These are phyloP conservation scores for Lasioglossum leucozonium DNA, from an alignment of 2,888 invertebrate species.

Conservation along the genomic window DNA sequence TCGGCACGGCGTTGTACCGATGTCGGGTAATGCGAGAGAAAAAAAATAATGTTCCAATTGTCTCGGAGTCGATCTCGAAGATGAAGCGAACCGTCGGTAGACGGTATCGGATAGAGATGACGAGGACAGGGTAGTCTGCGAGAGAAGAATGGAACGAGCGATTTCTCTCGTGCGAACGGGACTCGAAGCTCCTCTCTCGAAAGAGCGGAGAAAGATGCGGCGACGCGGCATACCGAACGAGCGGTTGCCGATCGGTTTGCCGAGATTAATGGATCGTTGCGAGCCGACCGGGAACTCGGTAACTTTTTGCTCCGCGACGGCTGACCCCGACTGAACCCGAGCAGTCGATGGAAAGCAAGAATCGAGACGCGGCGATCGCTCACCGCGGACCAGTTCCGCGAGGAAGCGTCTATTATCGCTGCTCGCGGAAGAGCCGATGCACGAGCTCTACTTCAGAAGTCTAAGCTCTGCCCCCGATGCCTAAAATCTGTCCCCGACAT, in stretches of 20 bases:
- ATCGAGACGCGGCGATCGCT: conserved; percentile 43
- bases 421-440: conserved; percentile 7
- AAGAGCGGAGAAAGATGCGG: conserved; percentile 23
- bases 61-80: too few relatives aligned
- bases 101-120: not conserved
- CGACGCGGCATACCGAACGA: conserved; percentile 27
- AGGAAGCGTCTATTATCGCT: not conserved
- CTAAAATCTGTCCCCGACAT: too few relatives aligned
- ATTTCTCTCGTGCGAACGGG: conserved; percentile 38
- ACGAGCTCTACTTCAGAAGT: too few relatives aligned
- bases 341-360: conserved; percentile 51
- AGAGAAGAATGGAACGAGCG: not conserved
- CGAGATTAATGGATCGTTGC: conserved; percentile 61
- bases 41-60: too few relatives aligned
- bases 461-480: not conserved
- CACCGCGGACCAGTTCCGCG: conserved; percentile 1
- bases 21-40: too few relatives aligned
- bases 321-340: conserved; percentile 53
- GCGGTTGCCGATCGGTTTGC: conserved; percentile 49
- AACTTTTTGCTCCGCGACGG: conserved; percentile 38
- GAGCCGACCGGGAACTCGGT: conserved; percentile 43
- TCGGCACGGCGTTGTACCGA: too few relatives aligned
- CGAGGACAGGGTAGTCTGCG: not conserved
- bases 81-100: too few relatives aligned
- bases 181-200: conserved; percentile 5